Evolutionary conservation across 2,113 vertebrate species (phyloP), one percentile per base, ranked within the genome.

Genomic region (Engraulis encrasicolus): DNA sequence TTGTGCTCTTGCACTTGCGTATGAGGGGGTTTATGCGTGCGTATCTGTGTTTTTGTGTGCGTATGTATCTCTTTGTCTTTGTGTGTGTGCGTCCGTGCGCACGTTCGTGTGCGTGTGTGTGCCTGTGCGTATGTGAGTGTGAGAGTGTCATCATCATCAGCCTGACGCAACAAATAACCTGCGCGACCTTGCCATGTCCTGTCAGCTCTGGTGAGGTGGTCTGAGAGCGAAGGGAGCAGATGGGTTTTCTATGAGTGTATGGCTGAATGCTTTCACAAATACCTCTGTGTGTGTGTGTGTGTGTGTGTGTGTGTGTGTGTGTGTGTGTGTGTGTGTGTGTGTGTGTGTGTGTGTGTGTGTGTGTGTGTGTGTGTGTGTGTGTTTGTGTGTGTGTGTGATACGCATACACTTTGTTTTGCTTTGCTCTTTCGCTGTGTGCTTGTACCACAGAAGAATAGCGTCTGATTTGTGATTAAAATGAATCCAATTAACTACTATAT

Each of bases 171-270:
- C 19, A 9, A 66, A 66, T 66, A 66, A 66, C 58, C 83, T 81
- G 81, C n/a, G 19, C 81, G 79, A 83, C 85, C 81, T 83, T 54
- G 83, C 81, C 79, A 79, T 58, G 48, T 45, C 85, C 40, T 85
- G 74, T 85, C 81, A 83, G 83, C n/a, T 27, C 58, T 66, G 58
- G 23, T 31, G 58, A 66, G 58, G n/a, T 66, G 58, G n/a, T n/a
- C n/a, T n/a, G 54, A 27, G 23, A 23, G 58, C 12, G 11, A 27
- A 23, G 31, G 14, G 11, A 66, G 58, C n/a, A 23, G 58, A 66
- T 31, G 58, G n/a, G 58, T 66, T 66, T 66, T 5, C n/a, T 78
- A 80, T 48, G 14, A 50, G 83, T 81, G 66, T 79, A 82, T 34
- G 54, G 50, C 61, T 71, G 78, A 66, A 78, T 80, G 78, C 80